Percentiles rank a stretch among this genome's conserved stretches.
These are phyloP conservation scores for Ciconia nigra DNA, from an alignment of 2,797 vertebrate genomes.

Conservation along the genomic window DNA sequence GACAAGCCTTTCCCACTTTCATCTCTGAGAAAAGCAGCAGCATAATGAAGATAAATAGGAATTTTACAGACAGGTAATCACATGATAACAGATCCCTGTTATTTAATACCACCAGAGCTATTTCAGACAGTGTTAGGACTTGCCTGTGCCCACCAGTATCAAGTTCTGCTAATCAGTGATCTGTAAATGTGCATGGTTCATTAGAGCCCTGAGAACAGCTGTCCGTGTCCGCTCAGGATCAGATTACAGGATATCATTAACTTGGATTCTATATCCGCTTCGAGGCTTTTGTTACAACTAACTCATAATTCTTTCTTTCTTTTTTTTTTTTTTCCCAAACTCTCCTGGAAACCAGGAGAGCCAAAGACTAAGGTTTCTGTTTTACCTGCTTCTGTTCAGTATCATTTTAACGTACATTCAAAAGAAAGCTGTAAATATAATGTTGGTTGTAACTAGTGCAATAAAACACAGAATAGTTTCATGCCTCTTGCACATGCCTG, in stretches of 20 bases:
- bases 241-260: conserved; percentile 75
- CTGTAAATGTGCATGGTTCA: conserved; percentile 56
- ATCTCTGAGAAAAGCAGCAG: conserved; percentile 39
- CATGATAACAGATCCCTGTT: conserved; percentile 74
- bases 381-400: conserved; percentile 61
- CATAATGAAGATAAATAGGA: conserved; percentile 77
- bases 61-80: conserved; percentile 79
- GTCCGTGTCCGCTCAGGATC: conserved; percentile 28
- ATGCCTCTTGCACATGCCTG: not conserved
- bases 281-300: conserved; percentile 52
- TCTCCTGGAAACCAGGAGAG: conserved; percentile 7
- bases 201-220: conserved; percentile 67
- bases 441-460: conserved; percentile 42
- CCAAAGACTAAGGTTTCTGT: conserved; percentile 22
- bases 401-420: conserved; percentile 57
- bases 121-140: conserved; percentile 64
- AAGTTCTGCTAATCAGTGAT: conserved; percentile 58
- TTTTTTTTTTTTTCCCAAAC: not conserved
- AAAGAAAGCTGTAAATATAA: conserved; percentile 63
- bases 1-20: conserved; percentile 34
- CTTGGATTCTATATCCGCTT: conserved; percentile 36
- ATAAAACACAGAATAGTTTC: conserved; percentile 64
- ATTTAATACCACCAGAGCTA: conserved; percentile 65
- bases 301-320: not conserved
- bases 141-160: conserved; percentile 51